A percentile compares a stretch with the other conserved stretches of the same genome.
phyloP scores from a whole-genome alignment of 2,888 invertebrate species.

The Sphaerophoria rueppellii region DNA sequence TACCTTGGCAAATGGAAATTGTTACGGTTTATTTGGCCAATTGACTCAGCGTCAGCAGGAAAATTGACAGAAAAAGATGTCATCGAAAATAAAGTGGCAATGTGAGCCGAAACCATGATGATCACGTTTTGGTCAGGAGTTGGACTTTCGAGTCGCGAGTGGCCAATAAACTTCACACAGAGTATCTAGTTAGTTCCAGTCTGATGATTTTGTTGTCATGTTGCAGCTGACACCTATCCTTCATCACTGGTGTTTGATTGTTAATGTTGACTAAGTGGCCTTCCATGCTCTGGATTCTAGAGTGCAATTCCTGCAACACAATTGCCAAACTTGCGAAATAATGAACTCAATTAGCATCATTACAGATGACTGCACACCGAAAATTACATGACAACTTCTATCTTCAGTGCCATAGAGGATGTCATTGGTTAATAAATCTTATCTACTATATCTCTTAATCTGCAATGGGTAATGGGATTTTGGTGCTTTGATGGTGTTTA shows the following conservation, averaged over 20 bases:
- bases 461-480: not conserved
- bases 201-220: slow-evolving; percentile 51
- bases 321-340: slow-evolving; percentile 43
- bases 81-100: slow-evolving; percentile 71
- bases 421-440: no score
- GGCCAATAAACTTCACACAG: no score
- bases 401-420: no score
- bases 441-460: not conserved
- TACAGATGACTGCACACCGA: slow-evolving; percentile 44
- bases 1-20: slow-evolving; percentile 63
- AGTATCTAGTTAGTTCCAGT: slow-evolving; percentile 63
- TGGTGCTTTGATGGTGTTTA: slow-evolving; percentile 21
- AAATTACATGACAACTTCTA: slow-evolving; percentile 32
- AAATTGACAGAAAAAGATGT: slow-evolving; percentile 61
- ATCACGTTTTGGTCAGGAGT: slow-evolving; percentile 8
- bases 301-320: slow-evolving; percentile 23
- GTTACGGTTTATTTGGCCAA: slow-evolving; percentile 66
- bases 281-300: slow-evolving; percentile 1
- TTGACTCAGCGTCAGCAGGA: slow-evolving; percentile 71
- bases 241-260: not conserved
- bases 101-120: slow-evolving; percentile 25
- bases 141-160: not conserved
- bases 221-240: not conserved
- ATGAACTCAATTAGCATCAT: slow-evolving; percentile 68
- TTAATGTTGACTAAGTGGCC: slow-evolving; percentile 44